Conservation (phyloP, 2,113 vertebrate genomes). For the Serinus canaria region DNA sequence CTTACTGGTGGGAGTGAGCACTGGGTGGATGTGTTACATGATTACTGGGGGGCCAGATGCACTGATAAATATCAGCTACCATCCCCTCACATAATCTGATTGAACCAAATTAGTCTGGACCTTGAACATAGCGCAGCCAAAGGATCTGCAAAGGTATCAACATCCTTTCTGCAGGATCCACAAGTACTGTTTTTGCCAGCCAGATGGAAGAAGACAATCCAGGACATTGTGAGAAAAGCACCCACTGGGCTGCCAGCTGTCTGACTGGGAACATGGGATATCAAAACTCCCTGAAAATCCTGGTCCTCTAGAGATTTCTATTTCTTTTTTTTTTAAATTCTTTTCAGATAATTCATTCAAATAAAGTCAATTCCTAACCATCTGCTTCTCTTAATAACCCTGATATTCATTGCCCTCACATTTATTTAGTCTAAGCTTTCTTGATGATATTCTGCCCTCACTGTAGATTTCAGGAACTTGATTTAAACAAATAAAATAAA, state of each 20-base stretch:
- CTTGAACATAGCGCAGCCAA: not conserved
- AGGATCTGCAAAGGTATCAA: not conserved
- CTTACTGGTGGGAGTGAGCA: not conserved
- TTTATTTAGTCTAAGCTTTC: not conserved
- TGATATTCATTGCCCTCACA: not conserved
- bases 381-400: not conserved
- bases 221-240: not conserved
- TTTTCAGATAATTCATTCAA: not conserved
- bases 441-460: not conserved
- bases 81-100: not conserved
- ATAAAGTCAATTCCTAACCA: not conserved
- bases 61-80: not conserved
- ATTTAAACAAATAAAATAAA: not conserved
- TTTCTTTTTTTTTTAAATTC: not conserved
- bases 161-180: not conserved
- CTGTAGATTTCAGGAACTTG: not conserved
- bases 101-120: not conserved
- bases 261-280: not conserved
- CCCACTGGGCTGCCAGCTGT: not conserved
- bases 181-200: not conserved
- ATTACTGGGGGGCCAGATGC: not conserved
- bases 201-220: not conserved
- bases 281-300: not conserved
- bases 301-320: not conserved
- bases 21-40: not conserved